Evolutionary conservation across 2,888 invertebrate genomes (phyloP), one percentile per base, ranked within the genome.

Genomic region (Idaea aversata): DNA sequence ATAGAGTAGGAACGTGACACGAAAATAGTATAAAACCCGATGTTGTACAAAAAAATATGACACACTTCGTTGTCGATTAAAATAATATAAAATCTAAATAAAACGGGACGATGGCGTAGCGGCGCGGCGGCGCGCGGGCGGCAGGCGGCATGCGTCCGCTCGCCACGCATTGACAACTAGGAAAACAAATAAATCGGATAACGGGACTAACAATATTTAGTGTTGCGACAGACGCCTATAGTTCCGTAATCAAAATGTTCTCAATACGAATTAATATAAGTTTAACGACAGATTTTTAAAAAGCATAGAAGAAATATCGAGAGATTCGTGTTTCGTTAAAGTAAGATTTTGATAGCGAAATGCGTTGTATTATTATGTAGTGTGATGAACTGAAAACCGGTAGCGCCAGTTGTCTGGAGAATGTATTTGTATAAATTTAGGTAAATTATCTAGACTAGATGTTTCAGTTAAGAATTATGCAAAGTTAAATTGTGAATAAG

Each of bases 41-140:
- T 76, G 77, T 72, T 79, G 76, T 74, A 80, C 76, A 81, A 82
- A 59, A 47, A 83, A 83, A 86, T 84, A 86, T 86, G 86, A 86
- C 87, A 88, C 85, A 85, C 77, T 82, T 84, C 74, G 77, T 77
- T 70, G 83, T 77, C 82, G 85, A 88, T 88, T 85, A 86, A 88
- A 88, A 88, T 88, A 88, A 87, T 86, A 87, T 86, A 80, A 85
- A 85, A 82, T 71, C 83, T 80, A 83, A 85, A 84, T 81, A 80
- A 73, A 77, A 74, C 74, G 64, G 65, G 47, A 47, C 47, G 47
- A 10, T 10, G 13, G 47, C 47, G 47, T 47, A 47, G 47, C 13
- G 10, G 47, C 47, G 38, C 38, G 38, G 38, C 47, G 13, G 47
- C 72, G 73, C 73, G 72, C 67, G 75, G 71, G 70, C 70, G 69